Conservation (phyloP, 2,888 invertebrate species). For the Drosophila paramelanica region DNA sequence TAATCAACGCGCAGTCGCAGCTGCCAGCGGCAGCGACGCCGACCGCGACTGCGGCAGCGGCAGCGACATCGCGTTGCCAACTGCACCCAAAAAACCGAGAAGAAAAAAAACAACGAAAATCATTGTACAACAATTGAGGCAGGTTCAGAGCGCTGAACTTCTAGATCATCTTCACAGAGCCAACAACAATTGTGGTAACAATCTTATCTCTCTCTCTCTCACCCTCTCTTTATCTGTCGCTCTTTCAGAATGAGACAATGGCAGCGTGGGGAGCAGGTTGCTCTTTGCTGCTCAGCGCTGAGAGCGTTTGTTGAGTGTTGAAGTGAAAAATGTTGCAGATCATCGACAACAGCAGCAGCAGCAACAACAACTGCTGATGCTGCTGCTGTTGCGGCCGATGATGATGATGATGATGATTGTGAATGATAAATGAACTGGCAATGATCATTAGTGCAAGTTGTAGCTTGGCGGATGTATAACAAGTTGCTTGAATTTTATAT, state of each 20-base stretch:
- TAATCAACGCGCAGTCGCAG: conserved; percentile 71
- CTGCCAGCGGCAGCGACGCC: conserved; percentile 21
- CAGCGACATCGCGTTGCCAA: conserved; percentile 60
- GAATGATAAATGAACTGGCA: conserved; percentile 40
- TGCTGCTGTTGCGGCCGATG: conserved; percentile 1
- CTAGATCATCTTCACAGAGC: conserved; percentile 75
- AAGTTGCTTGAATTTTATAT: conserved; percentile 47
- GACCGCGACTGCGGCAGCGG: conserved; percentile 22
- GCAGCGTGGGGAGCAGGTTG: conserved; percentile 35
- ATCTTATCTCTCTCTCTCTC: conserved; percentile 31
- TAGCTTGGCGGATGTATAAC: conserved; percentile 70
- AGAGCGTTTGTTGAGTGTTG: conserved; percentile 53
- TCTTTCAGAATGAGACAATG: conserved; percentile 37
- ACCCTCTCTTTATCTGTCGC: conserved; percentile 4
- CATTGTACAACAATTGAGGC: conserved; percentile 64
- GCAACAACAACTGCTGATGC: conserved; percentile 21
- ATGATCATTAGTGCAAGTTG: conserved; percentile 49
- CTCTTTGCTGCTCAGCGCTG: conserved; percentile 52
- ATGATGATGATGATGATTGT: conserved; percentile 26
- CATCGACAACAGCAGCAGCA: conserved; percentile 51
- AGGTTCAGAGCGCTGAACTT: conserved; percentile 71
- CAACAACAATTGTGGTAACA: conserved; percentile 14
- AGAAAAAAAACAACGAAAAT: conserved; percentile 10
- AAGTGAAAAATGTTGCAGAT: conserved; percentile 72
- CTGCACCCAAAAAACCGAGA: conserved; percentile 66